These are phyloP conservation scores for Probaryconus sp. DNA, from an alignment of 1,140 invertebrate genomes.

Conservation along the genomic window DNA sequence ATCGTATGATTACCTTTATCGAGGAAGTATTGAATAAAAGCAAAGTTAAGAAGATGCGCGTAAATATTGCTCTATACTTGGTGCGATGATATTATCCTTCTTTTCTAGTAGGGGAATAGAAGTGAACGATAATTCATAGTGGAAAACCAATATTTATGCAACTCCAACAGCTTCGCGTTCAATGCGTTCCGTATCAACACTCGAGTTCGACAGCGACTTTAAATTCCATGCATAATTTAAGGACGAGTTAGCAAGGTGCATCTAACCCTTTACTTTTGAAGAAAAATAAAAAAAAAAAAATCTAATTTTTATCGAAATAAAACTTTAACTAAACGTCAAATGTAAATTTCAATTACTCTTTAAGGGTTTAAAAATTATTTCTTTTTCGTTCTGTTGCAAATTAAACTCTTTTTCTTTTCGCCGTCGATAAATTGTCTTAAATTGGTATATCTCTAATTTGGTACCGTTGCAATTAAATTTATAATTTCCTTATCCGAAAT, in stretches of 20 bases:
- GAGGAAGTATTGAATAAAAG: neutral
- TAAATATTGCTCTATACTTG: slow-evolving; percentile 60
- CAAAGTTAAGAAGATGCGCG: slow-evolving; percentile 25
- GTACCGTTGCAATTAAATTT: no score
- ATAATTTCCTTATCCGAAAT: no score
- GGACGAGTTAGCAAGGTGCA: neutral
- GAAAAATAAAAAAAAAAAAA: neutral
- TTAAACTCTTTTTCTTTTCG: no score
- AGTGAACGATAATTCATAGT: slow-evolving; percentile 43
- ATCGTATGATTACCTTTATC: slow-evolving; percentile 47
- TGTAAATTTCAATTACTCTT: no score
- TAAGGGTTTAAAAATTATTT: no score
- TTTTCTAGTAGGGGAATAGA: slow-evolving; percentile 29
- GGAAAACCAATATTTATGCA: slow-evolving; percentile 57
- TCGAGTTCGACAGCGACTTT: slow-evolving; percentile 19
- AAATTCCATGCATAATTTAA: slow-evolving; percentile 3
- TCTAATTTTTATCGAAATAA: neutral
- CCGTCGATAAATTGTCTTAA: no score
- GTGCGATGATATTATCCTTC: slow-evolving; percentile 44
- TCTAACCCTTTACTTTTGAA: neutral
- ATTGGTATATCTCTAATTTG: no score
- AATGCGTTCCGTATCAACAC: slow-evolving; percentile 44
- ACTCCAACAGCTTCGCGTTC: slow-evolving; percentile 10
- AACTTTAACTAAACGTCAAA: neutral
- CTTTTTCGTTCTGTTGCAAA: no score